Percentiles rank a stretch among this genome's conserved stretches.
These are phyloP conservation scores for Elaphurus davidianus DNA, from an alignment of 2,113 vertebrate species.

Conservation along the genomic window DNA sequence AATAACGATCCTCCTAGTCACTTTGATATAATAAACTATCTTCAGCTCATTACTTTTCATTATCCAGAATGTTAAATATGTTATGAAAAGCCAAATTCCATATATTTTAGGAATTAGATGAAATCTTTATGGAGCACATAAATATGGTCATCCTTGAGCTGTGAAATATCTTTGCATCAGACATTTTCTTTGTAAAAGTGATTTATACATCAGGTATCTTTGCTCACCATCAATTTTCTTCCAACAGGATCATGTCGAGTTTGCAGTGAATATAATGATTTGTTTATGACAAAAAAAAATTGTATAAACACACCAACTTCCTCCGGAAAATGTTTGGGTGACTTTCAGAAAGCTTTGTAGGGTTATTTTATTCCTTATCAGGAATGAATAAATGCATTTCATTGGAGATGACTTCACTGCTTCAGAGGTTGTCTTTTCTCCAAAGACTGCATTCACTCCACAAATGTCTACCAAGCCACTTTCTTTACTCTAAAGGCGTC, in stretches of 20 bases:
- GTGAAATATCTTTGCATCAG: not conserved
- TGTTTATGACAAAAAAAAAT: not conserved
- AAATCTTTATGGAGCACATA: constrained; percentile 20
- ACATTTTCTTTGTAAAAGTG: not conserved
- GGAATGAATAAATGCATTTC: not conserved
- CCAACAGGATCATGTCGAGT: not conserved
- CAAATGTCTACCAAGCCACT: not conserved
- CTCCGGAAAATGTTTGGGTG: not conserved
- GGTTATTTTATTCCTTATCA: not conserved
- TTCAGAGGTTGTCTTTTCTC: not conserved
- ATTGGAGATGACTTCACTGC: not conserved
- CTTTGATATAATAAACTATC: constrained; percentile 44
- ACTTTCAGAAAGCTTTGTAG: not conserved
- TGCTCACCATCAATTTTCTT: not conserved
- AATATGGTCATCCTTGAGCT: not conserved
- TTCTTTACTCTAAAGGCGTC: not conserved
- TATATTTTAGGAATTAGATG: constrained; percentile 45
- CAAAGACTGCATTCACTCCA: not conserved
- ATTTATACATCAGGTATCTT: not conserved
- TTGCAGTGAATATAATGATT: not conserved
- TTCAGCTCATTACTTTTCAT: constrained; percentile 62
- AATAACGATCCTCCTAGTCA: constrained; percentile 36
- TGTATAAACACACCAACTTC: not conserved
- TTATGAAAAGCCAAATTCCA: constrained; percentile 36
- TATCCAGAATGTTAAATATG: constrained; percentile 30